These are phyloP conservation scores for Oncorhynchus clarkii DNA, from an alignment of 2,113 vertebrate genomes.

Conservation along the genomic window DNA sequence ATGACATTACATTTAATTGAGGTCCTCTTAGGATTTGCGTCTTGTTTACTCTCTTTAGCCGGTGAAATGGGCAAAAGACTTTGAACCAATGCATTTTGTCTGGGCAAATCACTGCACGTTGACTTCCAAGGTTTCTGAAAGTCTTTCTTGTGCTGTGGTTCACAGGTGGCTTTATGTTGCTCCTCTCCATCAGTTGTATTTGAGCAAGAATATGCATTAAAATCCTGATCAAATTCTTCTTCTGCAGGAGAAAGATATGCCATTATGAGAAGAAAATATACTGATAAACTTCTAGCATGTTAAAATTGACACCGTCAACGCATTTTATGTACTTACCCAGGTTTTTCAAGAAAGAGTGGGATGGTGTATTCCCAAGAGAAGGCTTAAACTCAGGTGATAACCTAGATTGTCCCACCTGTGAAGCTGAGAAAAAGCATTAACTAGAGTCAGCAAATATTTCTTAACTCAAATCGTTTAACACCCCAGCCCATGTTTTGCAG, in stretches of 20 bases:
- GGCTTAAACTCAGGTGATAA: constrained; percentile 31
- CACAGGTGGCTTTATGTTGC: constrained; percentile 4
- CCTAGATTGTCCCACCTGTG: constrained; percentile 64
- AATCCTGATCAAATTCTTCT: constrained; percentile 54
- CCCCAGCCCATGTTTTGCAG: too few species aligned
- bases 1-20: constrained; percentile 31
- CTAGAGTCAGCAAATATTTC: not conserved
- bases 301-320: too few species aligned
- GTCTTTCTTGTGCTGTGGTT: constrained; percentile 11
- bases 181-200: constrained; percentile 43
- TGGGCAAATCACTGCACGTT: constrained; percentile 25
- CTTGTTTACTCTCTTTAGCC: not conserved
- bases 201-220: constrained; percentile 40
- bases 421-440: constrained; percentile 70
- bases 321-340: constrained; percentile 68
- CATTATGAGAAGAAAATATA: not conserved
- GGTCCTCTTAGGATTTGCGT: constrained; percentile 27
- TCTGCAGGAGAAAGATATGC: constrained; percentile 30
- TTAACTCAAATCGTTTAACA: too few species aligned
- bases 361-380: constrained; percentile 48
- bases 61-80: constrained; percentile 28
- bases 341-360: constrained; percentile 45
- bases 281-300: too few species aligned
- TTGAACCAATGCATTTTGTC: not conserved
- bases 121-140: constrained; percentile 36